A percentile compares a stretch with the other conserved stretches of the same genome.
These are phyloP conservation scores for Stegodyphus dumicola DNA, from an alignment of 1,140 invertebrate species.

Conservation along the genomic window DNA sequence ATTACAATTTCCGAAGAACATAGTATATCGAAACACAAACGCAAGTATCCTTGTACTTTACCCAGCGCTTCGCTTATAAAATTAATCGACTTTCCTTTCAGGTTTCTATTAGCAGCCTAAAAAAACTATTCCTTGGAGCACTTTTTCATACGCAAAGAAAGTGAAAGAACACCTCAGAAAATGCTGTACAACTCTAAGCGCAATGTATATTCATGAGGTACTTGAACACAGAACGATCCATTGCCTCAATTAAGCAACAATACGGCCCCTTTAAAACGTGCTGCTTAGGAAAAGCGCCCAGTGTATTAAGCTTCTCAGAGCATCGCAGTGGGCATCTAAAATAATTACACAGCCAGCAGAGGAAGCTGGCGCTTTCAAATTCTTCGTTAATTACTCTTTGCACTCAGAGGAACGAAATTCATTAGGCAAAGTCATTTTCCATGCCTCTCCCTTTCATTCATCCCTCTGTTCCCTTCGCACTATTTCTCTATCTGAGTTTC, in stretches of 20 bases:
- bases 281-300: constrained; percentile 41
- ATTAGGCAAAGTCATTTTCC: constrained; percentile 59
- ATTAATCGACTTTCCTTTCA: too few species aligned
- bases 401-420: constrained; percentile 58
- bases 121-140: too few species aligned
- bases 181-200: too few species aligned
- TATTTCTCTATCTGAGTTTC: constrained; percentile 41
- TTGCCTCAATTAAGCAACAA: background rate
- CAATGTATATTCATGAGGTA: too few species aligned
- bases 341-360: constrained; percentile 55
- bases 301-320: constrained; percentile 55
- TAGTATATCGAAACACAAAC: too few species aligned
- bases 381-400: constrained; percentile 56
- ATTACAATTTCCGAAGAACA: too few species aligned
- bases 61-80: too few species aligned
- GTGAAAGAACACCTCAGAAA: too few species aligned
- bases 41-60: too few species aligned
- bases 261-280: constrained; percentile 20
- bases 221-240: background rate
- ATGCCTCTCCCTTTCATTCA: constrained; percentile 9
- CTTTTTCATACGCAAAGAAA: too few species aligned
- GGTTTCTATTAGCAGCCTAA: too few species aligned
- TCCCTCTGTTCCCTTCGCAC: background rate
- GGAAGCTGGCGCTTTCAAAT: constrained; percentile 53
- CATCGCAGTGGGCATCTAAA: constrained; percentile 57